Evolutionary conservation across 2,113 vertebrate species (phyloP), one percentile per base, ranked within the genome.

Genomic region (Mormoops blainvillei): DNA sequence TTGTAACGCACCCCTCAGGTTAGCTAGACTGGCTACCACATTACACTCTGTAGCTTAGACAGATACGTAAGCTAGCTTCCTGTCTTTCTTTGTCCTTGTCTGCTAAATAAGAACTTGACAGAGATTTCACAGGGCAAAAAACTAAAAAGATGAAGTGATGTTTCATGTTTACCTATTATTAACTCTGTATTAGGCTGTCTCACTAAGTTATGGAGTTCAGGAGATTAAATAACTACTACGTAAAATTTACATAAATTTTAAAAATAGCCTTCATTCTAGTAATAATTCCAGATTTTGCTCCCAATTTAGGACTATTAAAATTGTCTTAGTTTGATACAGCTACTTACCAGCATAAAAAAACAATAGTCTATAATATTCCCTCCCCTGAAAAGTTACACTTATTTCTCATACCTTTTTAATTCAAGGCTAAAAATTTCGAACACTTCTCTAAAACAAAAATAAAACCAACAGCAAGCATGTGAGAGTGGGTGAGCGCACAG

Each of bases 281-380:
- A 78, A 41, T 13, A 89, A 56, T 45, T 87, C 41, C 83, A 94
- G 50, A 86, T 52, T 95, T 86, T 96, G 22, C 38, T 93, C 65
- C 71, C 93, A 88, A 97, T 95, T 94, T 94, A 97, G 78, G 98
- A 96, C 92, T 95, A 50, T n/a, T 96, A 94, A 97, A 91, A 91
- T 56, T 97, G 36, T 83, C 71, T 50, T 76, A 88, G 18, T 48
- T 68, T 77, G 43, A 70, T 71, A 45, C 41, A 77, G 45, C 87
- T 95, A 91, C 88, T 93, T 95, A 95, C 70, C 91, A 97, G 80
- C 43, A 96, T 91, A 92, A 74, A 88, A 92, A 70, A 12, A 67
- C 43, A 77, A 65, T 84, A 84, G 94, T 91, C 94, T 74, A 56
- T 95, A 97, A 97, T 88, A 87, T 38, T 94, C 68, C 8, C 48